These are phyloP conservation scores for Nothocercus nigrocapillus DNA, from an alignment of 2,113 vertebrate species.

Conservation along the genomic window DNA sequence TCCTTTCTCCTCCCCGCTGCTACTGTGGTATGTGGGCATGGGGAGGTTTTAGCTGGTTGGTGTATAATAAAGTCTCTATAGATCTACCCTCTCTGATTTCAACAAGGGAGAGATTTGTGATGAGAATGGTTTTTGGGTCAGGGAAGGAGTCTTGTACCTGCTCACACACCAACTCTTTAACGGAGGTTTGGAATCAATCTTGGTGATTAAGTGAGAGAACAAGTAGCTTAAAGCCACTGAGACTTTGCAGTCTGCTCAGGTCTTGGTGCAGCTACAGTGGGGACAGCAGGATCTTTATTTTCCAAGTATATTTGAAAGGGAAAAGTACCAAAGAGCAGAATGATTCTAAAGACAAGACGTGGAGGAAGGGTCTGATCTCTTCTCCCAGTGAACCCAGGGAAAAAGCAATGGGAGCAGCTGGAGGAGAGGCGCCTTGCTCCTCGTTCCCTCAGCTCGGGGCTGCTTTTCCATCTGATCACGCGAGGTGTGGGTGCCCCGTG, in stretches of 20 bases:
- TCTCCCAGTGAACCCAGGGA: neutral
- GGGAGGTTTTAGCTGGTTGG: neutral
- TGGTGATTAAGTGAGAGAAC: neutral
- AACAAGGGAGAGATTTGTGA: neutral
- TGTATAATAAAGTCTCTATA: too few relatives aligned
- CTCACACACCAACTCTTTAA: neutral
- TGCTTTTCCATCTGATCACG: accelerated
- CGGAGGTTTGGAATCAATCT: conserved; percentile 30
- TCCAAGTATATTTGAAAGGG: neutral
- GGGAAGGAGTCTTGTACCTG: neutral
- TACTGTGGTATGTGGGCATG: neutral
- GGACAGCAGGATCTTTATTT: conserved; percentile 8
- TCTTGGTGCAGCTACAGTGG: neutral
- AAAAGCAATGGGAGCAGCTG: neutral
- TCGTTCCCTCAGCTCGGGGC: neutral
- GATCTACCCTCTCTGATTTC: neutral
- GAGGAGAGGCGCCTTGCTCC: neutral
- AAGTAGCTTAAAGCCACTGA: neutral
- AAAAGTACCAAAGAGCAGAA: neutral
- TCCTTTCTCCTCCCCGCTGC: neutral
- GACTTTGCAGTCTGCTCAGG: conserved; percentile 35
- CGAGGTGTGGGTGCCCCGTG: neutral
- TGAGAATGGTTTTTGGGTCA: neutral
- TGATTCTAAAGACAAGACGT: accelerated
- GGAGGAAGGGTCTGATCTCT: neutral